Percentiles rank a stretch among this genome's conserved stretches.
Conservation (phyloP, 2,797 vertebrate genomes). For the Zalophus californianus region DNA sequence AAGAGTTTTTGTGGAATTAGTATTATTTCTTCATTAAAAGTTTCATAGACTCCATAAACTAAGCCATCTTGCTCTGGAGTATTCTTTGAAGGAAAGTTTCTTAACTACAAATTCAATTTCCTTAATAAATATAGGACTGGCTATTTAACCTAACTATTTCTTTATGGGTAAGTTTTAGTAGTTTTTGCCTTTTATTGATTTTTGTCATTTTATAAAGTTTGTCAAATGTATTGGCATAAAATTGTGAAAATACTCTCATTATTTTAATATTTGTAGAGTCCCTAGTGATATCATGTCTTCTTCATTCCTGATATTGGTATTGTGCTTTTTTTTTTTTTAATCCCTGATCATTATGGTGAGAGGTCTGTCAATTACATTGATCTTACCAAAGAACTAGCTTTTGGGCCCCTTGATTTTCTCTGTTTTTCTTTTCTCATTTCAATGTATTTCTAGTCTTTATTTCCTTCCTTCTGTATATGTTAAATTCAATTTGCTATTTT, state of each 20-base stretch:
- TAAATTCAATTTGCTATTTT: not conserved
- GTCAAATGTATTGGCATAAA: not conserved
- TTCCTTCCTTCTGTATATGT: not conserved
- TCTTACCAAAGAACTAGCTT: not conserved
- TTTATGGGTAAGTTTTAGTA: not conserved
- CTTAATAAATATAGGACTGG: not conserved
- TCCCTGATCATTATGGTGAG: not conserved
- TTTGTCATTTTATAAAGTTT: conserved; percentile 10
- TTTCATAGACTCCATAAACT: not conserved
- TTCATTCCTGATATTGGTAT: not conserved
- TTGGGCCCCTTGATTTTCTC: not conserved
- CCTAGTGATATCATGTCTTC: not conserved
- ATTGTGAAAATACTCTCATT: not conserved
- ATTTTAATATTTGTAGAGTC: not conserved
- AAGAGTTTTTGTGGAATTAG: not conserved
- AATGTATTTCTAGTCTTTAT: not conserved
- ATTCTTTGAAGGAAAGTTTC: not conserved
- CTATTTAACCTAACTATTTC: not conserved
- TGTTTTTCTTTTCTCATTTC: not conserved
- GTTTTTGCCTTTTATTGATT: not conserved
- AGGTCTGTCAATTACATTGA: not conserved
- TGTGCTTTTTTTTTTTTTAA: not conserved
- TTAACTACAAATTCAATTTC: not conserved
- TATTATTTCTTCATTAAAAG: not conserved
- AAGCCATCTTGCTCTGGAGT: not conserved